Evolutionary conservation across 2,888 invertebrate species (phyloP).

Genomic region (Allygus modestus): DNA sequence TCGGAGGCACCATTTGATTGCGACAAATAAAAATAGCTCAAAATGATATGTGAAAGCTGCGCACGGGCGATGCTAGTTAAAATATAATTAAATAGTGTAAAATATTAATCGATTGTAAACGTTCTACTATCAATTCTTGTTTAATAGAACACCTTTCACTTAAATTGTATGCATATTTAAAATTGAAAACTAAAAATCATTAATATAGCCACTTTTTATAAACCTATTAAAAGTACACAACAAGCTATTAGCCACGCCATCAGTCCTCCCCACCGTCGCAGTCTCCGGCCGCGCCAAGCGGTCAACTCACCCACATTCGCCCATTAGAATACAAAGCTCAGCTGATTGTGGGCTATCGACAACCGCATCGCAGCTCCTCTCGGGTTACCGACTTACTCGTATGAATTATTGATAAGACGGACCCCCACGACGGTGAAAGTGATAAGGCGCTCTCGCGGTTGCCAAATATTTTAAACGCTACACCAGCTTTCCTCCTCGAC

Average conservation of each 20-base stretch:
- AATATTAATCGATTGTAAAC: no score
- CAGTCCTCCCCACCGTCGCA: not conserved
- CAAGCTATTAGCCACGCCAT: not conserved
- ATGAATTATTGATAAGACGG: slow-evolving; percentile 46
- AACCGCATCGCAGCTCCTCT: not conserved
- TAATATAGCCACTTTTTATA: no score
- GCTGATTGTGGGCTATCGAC: slow-evolving; percentile 1
- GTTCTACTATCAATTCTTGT: no score
- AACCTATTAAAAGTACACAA: no score
- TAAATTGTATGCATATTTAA: no score
- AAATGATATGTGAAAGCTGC: no score
- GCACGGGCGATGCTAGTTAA: no score
- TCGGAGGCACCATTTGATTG: no score
- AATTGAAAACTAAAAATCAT: no score
- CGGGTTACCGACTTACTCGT: slow-evolving; percentile 6
- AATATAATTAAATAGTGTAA: no score
- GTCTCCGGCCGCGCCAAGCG: not conserved
- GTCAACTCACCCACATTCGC: not conserved
- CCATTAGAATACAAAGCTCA: slow-evolving; percentile 24
- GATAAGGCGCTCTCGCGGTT: slow-evolving; percentile 8
- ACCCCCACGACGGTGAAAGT: slow-evolving; percentile 27
- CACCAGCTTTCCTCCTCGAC: not conserved
- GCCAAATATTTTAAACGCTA: slow-evolving; percentile 17
- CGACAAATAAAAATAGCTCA: no score
- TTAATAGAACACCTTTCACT: no score